Evolutionary conservation across 2,797 vertebrate genomes (phyloP).

Genomic region (Sebastiscus tertius): DNA sequence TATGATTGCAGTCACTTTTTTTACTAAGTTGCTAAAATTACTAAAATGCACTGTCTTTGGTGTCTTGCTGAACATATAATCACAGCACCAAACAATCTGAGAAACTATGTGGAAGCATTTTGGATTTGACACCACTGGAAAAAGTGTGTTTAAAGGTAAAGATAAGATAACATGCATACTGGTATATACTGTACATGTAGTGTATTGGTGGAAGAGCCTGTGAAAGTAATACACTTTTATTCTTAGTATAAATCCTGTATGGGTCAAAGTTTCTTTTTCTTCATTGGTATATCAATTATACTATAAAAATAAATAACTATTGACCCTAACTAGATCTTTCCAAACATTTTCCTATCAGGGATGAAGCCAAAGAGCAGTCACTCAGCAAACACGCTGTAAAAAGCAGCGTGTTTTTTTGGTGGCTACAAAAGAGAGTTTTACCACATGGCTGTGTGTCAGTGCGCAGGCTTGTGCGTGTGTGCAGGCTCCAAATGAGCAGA

Average conservation of each 20-base stretch:
- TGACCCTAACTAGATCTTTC: neutral
- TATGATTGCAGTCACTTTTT: constrained; percentile 1
- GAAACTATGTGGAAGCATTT: neutral
- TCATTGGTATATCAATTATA: neutral
- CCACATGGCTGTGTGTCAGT: constrained; percentile 40
- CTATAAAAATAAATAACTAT: neutral
- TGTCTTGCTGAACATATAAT: neutral
- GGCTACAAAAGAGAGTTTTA: constrained; percentile 27
- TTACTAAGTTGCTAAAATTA: no score
- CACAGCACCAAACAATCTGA: neutral
- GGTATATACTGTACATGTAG: neutral
- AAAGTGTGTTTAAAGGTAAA: neutral
- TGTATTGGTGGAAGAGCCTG: neutral
- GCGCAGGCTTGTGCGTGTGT: constrained; percentile 44
- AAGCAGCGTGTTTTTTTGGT: neutral
- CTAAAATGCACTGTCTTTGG: neutral
- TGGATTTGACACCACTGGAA: neutral
- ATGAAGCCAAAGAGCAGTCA: constrained; percentile 2
- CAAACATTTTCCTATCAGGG: neutral
- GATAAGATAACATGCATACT: neutral
- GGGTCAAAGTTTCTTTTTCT: neutral
- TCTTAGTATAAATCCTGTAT: neutral
- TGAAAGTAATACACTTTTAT: neutral
- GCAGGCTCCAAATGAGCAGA: constrained; percentile 84
- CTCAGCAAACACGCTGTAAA: constrained; percentile 15